Evolutionary conservation across 2,797 vertebrate genomes (phyloP).

Genomic region (Luscinia megarhynchos): DNA sequence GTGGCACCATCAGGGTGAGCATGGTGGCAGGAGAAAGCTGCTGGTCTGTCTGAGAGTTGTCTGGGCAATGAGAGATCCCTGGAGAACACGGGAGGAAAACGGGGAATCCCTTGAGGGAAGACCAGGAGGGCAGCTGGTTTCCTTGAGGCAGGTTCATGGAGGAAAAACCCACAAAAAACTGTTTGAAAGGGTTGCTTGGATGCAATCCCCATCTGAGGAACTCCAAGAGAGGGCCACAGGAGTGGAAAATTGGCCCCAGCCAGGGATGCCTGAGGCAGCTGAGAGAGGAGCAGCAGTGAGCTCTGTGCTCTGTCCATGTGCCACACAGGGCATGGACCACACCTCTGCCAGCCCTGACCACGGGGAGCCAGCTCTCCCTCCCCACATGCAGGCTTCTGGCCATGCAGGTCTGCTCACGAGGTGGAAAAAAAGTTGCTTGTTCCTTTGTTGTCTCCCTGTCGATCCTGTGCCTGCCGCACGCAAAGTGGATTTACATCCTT

Average conservation of each 20-base stretch:
- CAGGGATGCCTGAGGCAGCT: accelerated
- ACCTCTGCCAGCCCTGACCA: accelerated
- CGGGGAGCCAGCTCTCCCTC: background rate
- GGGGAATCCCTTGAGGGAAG: background rate
- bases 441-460: background rate
- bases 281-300: background rate
- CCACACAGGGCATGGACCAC: accelerated
- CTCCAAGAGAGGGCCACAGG: background rate
- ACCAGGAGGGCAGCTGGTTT: background rate
- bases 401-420: background rate
- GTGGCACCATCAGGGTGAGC: background rate
- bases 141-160: background rate
- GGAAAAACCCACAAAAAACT: background rate
- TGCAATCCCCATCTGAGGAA: background rate
- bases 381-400: background rate
- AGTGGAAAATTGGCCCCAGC: background rate
- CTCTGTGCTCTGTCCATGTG: background rate
- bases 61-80: background rate
- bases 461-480: background rate
- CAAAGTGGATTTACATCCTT: background rate
- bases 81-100: background rate
- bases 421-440: background rate
- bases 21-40: background rate
- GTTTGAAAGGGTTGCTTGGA: background rate
- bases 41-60: background rate